These are phyloP conservation scores for Brachyhypopomus gauderio DNA, from an alignment of 2,113 vertebrate species.

Conservation along the genomic window DNA sequence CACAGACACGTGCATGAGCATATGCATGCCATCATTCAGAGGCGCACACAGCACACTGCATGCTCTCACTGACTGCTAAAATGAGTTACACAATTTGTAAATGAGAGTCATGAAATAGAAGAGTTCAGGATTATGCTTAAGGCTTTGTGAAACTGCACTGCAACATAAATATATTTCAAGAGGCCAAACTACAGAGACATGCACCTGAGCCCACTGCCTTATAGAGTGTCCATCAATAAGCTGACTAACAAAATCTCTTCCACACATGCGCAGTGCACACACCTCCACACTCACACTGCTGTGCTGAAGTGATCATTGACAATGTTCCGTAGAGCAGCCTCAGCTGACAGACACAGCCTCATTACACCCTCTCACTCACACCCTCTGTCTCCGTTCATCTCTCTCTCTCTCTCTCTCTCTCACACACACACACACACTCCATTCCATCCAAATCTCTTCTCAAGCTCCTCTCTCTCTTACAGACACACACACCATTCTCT, in stretches of 20 bases:
- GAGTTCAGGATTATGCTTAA: not conserved
- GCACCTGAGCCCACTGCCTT: slow-evolving; percentile 1
- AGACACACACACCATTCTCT: slow-evolving; percentile 26
- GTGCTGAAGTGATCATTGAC: slow-evolving; percentile 32
- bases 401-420: not conserved
- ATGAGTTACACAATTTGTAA: not conserved
- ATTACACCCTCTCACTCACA: slow-evolving; percentile 35
- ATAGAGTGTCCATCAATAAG: not conserved
- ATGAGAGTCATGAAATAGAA: not conserved
- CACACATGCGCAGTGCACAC: slow-evolving; percentile 17
- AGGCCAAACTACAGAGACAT: not conserved
- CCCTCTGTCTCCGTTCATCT: not conserved
- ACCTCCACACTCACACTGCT: slow-evolving; percentile 16
- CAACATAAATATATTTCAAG: slow-evolving; percentile 15
- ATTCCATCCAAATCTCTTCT: not conserved
- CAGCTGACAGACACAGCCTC: slow-evolving; percentile 48
- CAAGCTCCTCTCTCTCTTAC: not conserved
- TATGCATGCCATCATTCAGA: not conserved
- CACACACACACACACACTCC: slow-evolving; percentile 15
- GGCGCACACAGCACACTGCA: not conserved
- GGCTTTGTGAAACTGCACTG: slow-evolving; percentile 1
- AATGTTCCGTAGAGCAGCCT: slow-evolving; percentile 22
- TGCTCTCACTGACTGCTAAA: not conserved
- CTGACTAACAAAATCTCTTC: slow-evolving; percentile 15
- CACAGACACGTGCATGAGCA: slow-evolving; percentile 7